A percentile compares a stretch with the other conserved stretches of the same genome.
These are phyloP conservation scores for Zygothrica quintamaculata DNA, from an alignment of 2,888 invertebrate species.

Conservation along the genomic window DNA sequence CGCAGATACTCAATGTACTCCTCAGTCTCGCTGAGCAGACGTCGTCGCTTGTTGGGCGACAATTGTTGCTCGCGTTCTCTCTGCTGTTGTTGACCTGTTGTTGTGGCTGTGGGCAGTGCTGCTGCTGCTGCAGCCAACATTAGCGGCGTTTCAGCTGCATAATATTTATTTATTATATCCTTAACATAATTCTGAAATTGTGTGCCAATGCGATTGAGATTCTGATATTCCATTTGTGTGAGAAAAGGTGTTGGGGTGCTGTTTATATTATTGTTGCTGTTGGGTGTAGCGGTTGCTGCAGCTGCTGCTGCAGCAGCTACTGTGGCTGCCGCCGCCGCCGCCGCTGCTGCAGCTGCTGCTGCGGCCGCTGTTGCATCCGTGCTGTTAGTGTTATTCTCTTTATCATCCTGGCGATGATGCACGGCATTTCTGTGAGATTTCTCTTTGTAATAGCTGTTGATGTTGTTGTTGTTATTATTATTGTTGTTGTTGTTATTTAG, in stretches of 20 bases:
- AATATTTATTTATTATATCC: slow-evolving; percentile 84
- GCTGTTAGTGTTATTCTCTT: slow-evolving; percentile 66
- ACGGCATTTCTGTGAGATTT: slow-evolving; percentile 79
- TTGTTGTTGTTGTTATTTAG: slow-evolving; percentile 72
- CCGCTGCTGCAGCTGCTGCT: slow-evolving; percentile 25
- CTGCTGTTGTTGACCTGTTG: slow-evolving; percentile 59
- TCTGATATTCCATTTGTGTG: slow-evolving; percentile 84
- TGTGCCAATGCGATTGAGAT: slow-evolving; percentile 83
- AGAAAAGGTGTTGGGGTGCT: slow-evolving; percentile 76
- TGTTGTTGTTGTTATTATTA: slow-evolving; percentile 69
- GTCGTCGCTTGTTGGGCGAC: slow-evolving; percentile 64
- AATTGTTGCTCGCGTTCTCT: slow-evolving; percentile 41
- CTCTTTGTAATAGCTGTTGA: slow-evolving; percentile 67
- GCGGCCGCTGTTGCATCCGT: slow-evolving; percentile 29
- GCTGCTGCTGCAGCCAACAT: slow-evolving; percentile 76
- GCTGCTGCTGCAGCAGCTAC: slow-evolving; percentile 40
- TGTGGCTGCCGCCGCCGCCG: slow-evolving; percentile 29
- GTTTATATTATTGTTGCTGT: slow-evolving; percentile 49
- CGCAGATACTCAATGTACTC: slow-evolving; percentile 84
- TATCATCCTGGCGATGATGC: slow-evolving; percentile 66
- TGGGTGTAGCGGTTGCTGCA: slow-evolving; percentile 35
- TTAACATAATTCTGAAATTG: slow-evolving; percentile 85
- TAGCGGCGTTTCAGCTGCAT: slow-evolving; percentile 83
- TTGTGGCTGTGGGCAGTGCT: slow-evolving; percentile 70
- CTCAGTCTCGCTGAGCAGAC: slow-evolving; percentile 82